Base-by-base conservation (phyloP, 2,888 invertebrate species). In the Malachius bipustulatus region DNA sequence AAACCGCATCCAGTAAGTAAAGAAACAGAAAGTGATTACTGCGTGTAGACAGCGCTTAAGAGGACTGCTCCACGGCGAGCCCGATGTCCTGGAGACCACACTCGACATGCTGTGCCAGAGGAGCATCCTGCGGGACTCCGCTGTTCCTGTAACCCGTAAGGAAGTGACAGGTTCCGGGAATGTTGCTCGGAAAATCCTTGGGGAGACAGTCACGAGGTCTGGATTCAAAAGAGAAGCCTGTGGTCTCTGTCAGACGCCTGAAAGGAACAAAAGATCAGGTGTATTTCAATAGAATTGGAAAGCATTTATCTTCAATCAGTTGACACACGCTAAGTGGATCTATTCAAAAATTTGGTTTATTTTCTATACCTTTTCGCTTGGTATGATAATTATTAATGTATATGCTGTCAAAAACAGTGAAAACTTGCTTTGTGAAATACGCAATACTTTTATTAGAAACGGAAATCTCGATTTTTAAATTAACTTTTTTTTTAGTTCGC, bases 151-250 rank as follows among this genome's bases (percentile, higher is more conserved):
- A 91, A 47, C 73, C 77, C 52, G 77, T 77, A 35, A 90, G 70
- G 62, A 90, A 91, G 65, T 90, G 77, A 58, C 89, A 89, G 19
- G 84, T 87, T 46, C 84, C 87, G 29, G 76, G 71, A 37, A 77
- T 76, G 52, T 79, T 73, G 49, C 75, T 68, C 29, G 84, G 82
- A 65, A 88, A 88, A 51, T 84, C 88, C 60, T 80, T 81, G 6
- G 90, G 90, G 47, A 90, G 71, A 62, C 77, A 83, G 37, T 75
- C 73, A 28, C 76, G 73, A 51, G 80, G 75, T 45, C 90, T 72
- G 9, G 79, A 68, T 54, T 82, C 80, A 63, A 88, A 74, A 48
- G 71, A 68, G 44, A 88, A 90, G 36, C 84, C 85, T 28, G 77
- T 73, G 50, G 75, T 74, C 60, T 78, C 73, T 48, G 71, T 71